Percentiles rank a stretch among this genome's conserved stretches.
Evolutionary conservation across 2,113 vertebrate genomes (phyloP).

Genomic region (Stegastes partitus): DNA sequence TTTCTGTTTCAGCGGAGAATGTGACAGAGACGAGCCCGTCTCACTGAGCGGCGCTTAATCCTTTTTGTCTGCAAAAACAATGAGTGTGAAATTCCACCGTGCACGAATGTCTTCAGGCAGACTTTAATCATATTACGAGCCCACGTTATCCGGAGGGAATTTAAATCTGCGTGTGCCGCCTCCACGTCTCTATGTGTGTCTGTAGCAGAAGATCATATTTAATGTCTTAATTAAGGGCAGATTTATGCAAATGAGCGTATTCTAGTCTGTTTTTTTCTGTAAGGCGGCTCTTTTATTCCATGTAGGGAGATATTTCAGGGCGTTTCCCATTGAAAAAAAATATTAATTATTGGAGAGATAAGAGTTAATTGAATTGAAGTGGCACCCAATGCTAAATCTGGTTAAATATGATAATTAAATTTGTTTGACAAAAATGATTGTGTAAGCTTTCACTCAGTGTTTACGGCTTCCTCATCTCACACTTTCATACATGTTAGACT

Average conservation of each 20-base stretch:
- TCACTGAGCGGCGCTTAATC: constrained; percentile 54
- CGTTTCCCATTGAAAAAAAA: constrained; percentile 17
- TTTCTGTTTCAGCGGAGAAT: constrained; percentile 7
- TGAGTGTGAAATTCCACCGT: constrained; percentile 76
- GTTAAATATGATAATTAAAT: neutral
- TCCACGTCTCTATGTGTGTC: constrained; percentile 36
- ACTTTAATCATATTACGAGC: constrained; percentile 76
- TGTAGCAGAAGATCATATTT: constrained; percentile 63
- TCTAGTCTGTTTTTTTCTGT: constrained; percentile 39
- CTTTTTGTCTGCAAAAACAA: constrained; percentile 75
- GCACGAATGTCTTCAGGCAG: constrained; percentile 69
- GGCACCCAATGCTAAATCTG: constrained; percentile 22
- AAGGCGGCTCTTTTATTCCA: constrained; percentile 43
- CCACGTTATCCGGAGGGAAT: constrained; percentile 42
- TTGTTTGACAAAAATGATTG: constrained; percentile 24
- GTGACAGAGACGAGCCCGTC: constrained; percentile 6
- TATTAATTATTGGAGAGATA: constrained; percentile 43
- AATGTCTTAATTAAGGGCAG: constrained; percentile 79
- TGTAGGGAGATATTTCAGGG: constrained; percentile 51
- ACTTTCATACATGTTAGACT: neutral
- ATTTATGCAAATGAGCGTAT: constrained; percentile 74
- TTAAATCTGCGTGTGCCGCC: constrained; percentile 17
- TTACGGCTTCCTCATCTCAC: neutral
- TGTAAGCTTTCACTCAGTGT: neutral
- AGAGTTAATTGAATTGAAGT: constrained; percentile 67